Evolutionary conservation across 2,888 invertebrate species (phyloP), one percentile per base, ranked within the genome.

Genomic region (Sialis lutaria): DNA sequence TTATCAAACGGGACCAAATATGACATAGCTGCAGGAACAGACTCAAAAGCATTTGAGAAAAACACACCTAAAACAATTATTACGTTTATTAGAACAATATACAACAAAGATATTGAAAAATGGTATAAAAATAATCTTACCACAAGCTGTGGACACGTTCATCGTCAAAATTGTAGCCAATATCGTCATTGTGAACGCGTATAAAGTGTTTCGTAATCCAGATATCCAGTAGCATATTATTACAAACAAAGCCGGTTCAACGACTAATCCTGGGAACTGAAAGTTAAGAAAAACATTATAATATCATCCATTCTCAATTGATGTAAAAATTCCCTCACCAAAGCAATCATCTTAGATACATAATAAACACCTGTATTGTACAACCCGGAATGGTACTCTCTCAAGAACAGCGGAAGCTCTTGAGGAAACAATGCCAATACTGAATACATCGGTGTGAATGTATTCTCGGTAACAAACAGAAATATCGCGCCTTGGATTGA

Each of bases 401-500:
- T 69, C 37, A 82, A 67, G 57, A 92, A 79, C 41, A 91, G 65
- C 0, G 91, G 89, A 51, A 87, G 76, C 59, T 78, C 75, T 55
- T 79, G 77, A 0, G 90, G 90, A 58, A 91, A 87, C 56, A 86
- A 75, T 53, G 86, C 79, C 39, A 95, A 69, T 1, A 89, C 85
- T 0, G 88, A 82, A 63, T 93, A 93, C 82, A 93, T 86, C 1
- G 90, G 89, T 47, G 81, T 79, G 65, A 92, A 93, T 1, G 90
- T 87, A 59, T 90, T 87, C 69, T 93, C 91, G 0, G 87, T 79
- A 40, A 90, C 85, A 63, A 91, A 75, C 53, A 90, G 79, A 63
- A 91, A 92, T 6, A 92, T 66, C 0, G 83, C 83, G 5, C 92
- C 93, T 61, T 91, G 88, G 1, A 90, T 79, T 30, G 89, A 84